Conservation (phyloP, 2,888 invertebrate genomes). For the Eilema depressum region DNA sequence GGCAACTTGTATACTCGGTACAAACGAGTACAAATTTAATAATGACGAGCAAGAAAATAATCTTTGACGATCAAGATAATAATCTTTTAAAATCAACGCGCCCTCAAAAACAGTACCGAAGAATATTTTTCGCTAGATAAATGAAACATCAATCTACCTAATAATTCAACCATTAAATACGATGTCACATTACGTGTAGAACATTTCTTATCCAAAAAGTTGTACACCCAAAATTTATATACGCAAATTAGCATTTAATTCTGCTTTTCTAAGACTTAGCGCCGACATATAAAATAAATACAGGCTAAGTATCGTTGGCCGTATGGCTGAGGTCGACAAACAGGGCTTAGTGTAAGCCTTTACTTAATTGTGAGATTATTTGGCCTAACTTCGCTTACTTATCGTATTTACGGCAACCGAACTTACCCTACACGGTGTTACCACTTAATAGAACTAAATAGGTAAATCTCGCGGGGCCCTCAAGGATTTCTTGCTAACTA, state of each 20-base stretch:
- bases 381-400: constrained; percentile 68
- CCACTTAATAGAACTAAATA: constrained; percentile 44
- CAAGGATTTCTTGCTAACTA: constrained; percentile 23
- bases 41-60: not conserved
- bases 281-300: constrained; percentile 38
- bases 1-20: too few relatives aligned
- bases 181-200: not conserved
- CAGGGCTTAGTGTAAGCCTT: constrained; percentile 65
- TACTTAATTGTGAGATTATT: constrained; percentile 73
- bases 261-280: constrained; percentile 17
- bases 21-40: not conserved
- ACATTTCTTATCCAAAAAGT: constrained; percentile 14
- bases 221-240: constrained; percentile 10
- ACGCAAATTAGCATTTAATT: constrained; percentile 17
- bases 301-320: constrained; percentile 28
- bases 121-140: not conserved
- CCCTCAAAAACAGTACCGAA: not conserved
- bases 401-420: constrained; percentile 67
- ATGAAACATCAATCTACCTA: constrained; percentile 14
- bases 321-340: constrained; percentile 52
- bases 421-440: constrained; percentile 48
- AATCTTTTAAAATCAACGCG: too few relatives aligned
- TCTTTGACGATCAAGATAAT: not conserved
- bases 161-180: constrained; percentile 12
- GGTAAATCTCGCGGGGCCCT: constrained; percentile 29